Conservation (phyloP, 2,113 vertebrate species). For the Climacteris rufus region DNA sequence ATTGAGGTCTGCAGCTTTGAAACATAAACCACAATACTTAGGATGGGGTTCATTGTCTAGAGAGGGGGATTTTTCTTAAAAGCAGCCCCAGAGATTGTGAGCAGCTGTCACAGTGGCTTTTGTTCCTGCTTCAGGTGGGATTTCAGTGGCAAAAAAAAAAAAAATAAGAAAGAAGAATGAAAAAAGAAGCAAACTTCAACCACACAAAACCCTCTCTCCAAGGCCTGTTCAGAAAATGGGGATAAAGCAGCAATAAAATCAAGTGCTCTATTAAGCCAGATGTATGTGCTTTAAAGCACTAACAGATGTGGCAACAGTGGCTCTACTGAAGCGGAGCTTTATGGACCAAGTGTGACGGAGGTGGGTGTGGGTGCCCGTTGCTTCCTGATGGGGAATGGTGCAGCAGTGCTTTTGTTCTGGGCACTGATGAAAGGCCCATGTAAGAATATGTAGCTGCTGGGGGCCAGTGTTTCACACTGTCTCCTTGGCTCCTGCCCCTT, state of each 20-base stretch:
- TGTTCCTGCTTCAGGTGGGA: background rate
- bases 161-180: background rate
- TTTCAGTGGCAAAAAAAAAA: background rate
- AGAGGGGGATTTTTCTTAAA: background rate
- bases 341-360: background rate
- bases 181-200: background rate
- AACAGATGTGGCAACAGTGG: conserved; percentile 25
- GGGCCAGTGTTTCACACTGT: background rate
- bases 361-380: fast-evolving
- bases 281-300: conserved; percentile 23
- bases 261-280: conserved; percentile 33
- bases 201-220: background rate
- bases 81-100: background rate
- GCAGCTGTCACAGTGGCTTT: background rate
- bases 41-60: background rate
- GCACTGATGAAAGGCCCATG: background rate
- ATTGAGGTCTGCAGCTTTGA: background rate
- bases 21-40: background rate
- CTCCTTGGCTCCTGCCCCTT: background rate
- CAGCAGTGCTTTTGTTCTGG: background rate
- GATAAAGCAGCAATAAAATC: conserved; percentile 39
- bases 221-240: background rate
- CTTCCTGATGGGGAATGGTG: background rate
- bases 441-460: background rate
- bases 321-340: background rate